phyloP scores from a whole-genome alignment of 2,797 vertebrate genomes.

The Liparis tanakae region DNA sequence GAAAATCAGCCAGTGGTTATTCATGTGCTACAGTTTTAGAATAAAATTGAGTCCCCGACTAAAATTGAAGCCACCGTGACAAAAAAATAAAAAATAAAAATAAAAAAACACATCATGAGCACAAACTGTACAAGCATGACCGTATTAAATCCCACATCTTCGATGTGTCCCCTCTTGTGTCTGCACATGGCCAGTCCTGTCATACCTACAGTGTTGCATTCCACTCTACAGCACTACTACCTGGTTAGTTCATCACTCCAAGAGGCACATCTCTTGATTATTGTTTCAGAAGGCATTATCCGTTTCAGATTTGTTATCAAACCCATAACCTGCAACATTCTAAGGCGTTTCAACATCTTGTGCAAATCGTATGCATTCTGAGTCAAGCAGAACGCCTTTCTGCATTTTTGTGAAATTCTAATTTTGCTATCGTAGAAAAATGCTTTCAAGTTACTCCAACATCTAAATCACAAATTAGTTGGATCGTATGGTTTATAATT shows the following conservation, averaged over 20 bases:
- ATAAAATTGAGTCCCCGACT: slow-evolving; percentile 60
- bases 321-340: slow-evolving; percentile 66
- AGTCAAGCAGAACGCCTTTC: slow-evolving; percentile 53
- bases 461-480: slow-evolving; percentile 44
- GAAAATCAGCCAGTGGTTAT: slow-evolving; percentile 74
- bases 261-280: slow-evolving; percentile 78
- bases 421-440: slow-evolving; percentile 61
- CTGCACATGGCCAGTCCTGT: slow-evolving; percentile 55
- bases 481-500: slow-evolving; percentile 38
- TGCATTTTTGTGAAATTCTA: slow-evolving; percentile 48
- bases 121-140: slow-evolving; percentile 56
- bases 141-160: slow-evolving; percentile 52
- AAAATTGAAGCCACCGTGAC: slow-evolving; percentile 59
- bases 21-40: slow-evolving; percentile 70
- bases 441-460: slow-evolving; percentile 63
- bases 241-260: slow-evolving; percentile 69
- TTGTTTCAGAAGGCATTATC: slow-evolving; percentile 74
- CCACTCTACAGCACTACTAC: slow-evolving; percentile 66
- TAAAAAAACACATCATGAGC: slow-evolving; percentile 43
- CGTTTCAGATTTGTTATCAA: slow-evolving; percentile 68
- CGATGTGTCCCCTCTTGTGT: slow-evolving; percentile 39
- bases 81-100: slow-evolving; percentile 27
- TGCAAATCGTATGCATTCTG: slow-evolving; percentile 78
- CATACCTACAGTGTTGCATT: slow-evolving; percentile 59
- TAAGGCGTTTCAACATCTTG: slow-evolving; percentile 79